A percentile compares a stretch with the other conserved stretches of the same genome.
Evolutionary conservation across 2,888 invertebrate species (phyloP).

Genomic region (Eupeodes luniger): DNA sequence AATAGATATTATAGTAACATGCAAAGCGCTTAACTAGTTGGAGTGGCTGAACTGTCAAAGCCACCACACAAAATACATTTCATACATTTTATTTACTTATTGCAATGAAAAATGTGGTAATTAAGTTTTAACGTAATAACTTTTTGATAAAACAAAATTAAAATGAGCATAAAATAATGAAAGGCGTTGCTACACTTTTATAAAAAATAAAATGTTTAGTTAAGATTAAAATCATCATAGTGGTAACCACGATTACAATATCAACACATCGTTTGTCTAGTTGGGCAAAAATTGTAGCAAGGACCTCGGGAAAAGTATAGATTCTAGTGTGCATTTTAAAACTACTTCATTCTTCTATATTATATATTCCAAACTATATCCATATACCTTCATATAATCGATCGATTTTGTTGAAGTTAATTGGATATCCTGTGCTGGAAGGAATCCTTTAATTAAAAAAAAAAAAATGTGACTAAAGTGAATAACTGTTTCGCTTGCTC

Average conservation of each 20-base stretch:
- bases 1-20: no score
- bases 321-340: slow-evolving; percentile 13
- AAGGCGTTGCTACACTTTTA: no score
- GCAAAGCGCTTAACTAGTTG: no score
- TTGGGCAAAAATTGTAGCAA: not conserved
- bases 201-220: no score
- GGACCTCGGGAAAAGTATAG: not conserved
- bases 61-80: no score
- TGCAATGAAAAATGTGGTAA: no score
- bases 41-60: no score
- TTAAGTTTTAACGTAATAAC: no score
- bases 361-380: not conserved
- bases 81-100: no score
- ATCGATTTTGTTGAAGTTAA: slow-evolving; percentile 42
- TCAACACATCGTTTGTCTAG: not conserved
- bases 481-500: slow-evolving; percentile 26
- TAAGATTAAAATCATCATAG: not conserved
- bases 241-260: not conserved
- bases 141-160: no score
- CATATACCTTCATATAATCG: not conserved
- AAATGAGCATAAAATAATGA: no score
- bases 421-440: slow-evolving; percentile 35
- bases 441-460: slow-evolving; percentile 38
- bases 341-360: not conserved
- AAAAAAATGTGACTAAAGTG: slow-evolving; percentile 1